Evolutionary conservation across 2,113 vertebrate genomes (phyloP).

Genomic region (Xenopus laevis): DNA sequence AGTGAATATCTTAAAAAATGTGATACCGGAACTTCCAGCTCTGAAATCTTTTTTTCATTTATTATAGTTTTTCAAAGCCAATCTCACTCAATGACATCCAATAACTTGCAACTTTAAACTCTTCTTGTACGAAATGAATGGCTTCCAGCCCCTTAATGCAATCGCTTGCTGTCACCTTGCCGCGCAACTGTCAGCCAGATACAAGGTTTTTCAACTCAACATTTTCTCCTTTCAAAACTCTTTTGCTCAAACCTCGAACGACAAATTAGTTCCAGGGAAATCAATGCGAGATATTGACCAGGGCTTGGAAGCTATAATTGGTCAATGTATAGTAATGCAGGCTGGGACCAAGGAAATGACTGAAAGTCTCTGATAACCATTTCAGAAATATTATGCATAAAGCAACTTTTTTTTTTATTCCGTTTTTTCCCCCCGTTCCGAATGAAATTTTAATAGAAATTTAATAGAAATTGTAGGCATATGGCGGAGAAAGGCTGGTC

Average conservation of each 20-base stretch:
- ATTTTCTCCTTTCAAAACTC: not conserved
- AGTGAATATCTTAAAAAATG: too few relatives aligned
- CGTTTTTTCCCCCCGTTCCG: not conserved
- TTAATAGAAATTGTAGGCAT: constrained; percentile 4
- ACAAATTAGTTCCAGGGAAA: constrained; percentile 5
- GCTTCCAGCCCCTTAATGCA: not conserved
- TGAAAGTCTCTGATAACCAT: not conserved
- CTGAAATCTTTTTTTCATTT: too few relatives aligned
- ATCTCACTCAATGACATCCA: too few relatives aligned
- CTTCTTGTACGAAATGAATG: not conserved
- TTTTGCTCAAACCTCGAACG: not conserved
- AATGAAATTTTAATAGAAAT: constrained; percentile 21
- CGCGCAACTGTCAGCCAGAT: not conserved
- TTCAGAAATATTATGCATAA: constrained; percentile 3
- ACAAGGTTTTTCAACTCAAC: not conserved
- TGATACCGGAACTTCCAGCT: too few relatives aligned
- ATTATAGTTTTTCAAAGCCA: not conserved
- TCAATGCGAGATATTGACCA: constrained; percentile 5
- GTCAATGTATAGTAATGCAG: not conserved
- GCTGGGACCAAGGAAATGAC: not conserved
- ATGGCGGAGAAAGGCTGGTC: not conserved
- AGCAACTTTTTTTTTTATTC: constrained; percentile 8
- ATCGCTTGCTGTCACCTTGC: not conserved
- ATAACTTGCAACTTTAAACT: not conserved
- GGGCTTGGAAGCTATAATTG: not conserved